These are phyloP conservation scores for Atta cephalotes DNA, from an alignment of 1,140 invertebrate genomes.

Conservation along the genomic window DNA sequence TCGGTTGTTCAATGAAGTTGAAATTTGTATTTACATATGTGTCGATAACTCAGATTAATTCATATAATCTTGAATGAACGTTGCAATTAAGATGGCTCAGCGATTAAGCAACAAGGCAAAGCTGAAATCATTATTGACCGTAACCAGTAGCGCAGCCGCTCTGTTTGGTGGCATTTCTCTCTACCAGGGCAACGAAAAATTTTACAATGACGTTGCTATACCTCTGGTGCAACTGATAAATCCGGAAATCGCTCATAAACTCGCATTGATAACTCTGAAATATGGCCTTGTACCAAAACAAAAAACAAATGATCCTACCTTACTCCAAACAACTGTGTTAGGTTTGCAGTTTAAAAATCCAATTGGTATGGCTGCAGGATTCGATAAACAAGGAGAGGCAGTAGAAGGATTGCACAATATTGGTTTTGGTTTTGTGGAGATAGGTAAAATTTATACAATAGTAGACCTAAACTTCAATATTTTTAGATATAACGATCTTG, in stretches of 20 bases:
- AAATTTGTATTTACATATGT: not conserved
- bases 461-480: not conserved
- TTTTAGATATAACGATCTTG: not conserved
- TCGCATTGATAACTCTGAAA: conserved; percentile 91
- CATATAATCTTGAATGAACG: not conserved
- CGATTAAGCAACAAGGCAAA: conserved; percentile 76
- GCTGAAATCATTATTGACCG: conserved; percentile 79
- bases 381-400: conserved; percentile 98
- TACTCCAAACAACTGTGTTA: conserved; percentile 90
- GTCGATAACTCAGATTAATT: not conserved
- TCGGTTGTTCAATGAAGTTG: not conserved
- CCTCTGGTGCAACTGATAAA: conserved; percentile 90
- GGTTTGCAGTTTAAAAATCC: conserved; percentile 93
- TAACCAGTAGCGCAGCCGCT: conserved; percentile 84
- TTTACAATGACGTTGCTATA: conserved; percentile 91
- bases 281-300: conserved; percentile 90
- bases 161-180: conserved; percentile 89
- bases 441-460: conserved; percentile 88
- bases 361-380: conserved; percentile 98
- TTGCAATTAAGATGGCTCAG: conserved; percentile 69
- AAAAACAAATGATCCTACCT: conserved; percentile 87
- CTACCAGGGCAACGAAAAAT: conserved; percentile 91
- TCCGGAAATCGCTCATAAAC: conserved; percentile 93
- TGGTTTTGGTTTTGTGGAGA: conserved; percentile 98
- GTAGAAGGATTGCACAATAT: conserved; percentile 92